Evolutionary conservation across 1,140 invertebrate species (phyloP), one percentile per base, ranked within the genome.

Genomic region (Rhagoletis zephyria): DNA sequence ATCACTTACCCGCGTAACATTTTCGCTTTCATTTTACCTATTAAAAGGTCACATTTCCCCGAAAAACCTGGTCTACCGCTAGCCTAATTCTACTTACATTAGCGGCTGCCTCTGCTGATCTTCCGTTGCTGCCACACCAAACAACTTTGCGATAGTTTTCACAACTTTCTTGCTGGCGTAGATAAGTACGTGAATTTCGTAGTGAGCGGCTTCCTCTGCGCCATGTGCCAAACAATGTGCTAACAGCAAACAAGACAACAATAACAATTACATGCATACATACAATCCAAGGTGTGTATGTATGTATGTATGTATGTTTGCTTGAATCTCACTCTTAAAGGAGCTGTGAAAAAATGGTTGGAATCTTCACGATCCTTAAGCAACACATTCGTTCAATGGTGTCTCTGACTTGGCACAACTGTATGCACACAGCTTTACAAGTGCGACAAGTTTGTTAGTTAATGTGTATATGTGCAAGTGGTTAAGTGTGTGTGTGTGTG

Each of bases 171-270:
- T 16, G n/a, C 1, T 14, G 0, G n/a, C n/a, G 61, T 14, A 63
- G 61, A 63, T 63, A 63, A 63, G 61, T n/a, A 63, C 61, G 9
- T 16, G 1, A 14, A 63, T 63, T 63, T 63, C 12, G 9, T 14
- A 63, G 12, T 63, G 61, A 63, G 12, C 4, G n/a, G 4, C n/a
- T 63, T 63, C n/a, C 61, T 1, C 61, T 63, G 9, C 12, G 61
- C 12, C 0, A 4, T 63, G 7, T 14, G 14, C 45, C 14, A 30
- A 74, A 51, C 70, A 74, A 74, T 74, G 45, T 9, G 0, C 10
- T 51, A 74, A 63, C 61, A 63, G 12, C 61, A 63, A 63, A 63
- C 61, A 63, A 63, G 9, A 63, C 16, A 63, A 81, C 64, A 67
- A 67, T 40, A 67, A 19, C 7, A 67, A 10, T n/a, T 56, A 81